Conservation (phyloP, 30 jellyfish, hydroid and myxozoan species). For the Aurelia sp. region DNA sequence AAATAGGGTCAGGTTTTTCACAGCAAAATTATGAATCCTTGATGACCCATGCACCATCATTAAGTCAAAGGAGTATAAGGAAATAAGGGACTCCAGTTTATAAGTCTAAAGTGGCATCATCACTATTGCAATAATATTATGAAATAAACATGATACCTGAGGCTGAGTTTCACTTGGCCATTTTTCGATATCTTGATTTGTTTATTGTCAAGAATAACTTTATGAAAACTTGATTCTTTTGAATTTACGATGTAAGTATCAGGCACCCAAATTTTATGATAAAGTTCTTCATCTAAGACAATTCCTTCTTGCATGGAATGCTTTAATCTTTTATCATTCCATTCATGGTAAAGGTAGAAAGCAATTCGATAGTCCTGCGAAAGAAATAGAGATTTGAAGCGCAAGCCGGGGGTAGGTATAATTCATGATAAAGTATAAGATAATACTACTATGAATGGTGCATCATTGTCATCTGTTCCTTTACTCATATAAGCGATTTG, state of each 20-base stretch:
- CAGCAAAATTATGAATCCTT: too few relatives aligned
- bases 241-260: constrained; percentile 88
- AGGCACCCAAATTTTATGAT: constrained; percentile 75
- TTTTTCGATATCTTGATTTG: constrained; percentile 36
- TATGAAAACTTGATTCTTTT: constrained; percentile 59
- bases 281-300: constrained; percentile 53
- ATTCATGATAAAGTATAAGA: too few relatives aligned
- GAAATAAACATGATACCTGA: constrained; percentile 33
- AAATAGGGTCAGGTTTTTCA: too few relatives aligned
- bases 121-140: too few relatives aligned
- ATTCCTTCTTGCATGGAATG: constrained; percentile 36
- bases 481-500: too few relatives aligned
- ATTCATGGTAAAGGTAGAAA: constrained; percentile 59
- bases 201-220: constrained; percentile 57
- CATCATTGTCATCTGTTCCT: too few relatives aligned
- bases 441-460: too few relatives aligned
- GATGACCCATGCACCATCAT: too few relatives aligned
- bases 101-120: too few relatives aligned
- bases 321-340: constrained; percentile 75
- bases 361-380: constrained; percentile 75
- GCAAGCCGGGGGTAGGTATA: too few relatives aligned
- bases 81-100: too few relatives aligned
- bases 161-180: constrained; percentile 55
- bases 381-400: not conserved
- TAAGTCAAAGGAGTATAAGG: too few relatives aligned